A percentile compares a stretch with the other conserved stretches of the same genome.
phyloP scores from a whole-genome alignment of 2,797 vertebrate genomes.

The Enteromius paludinosus region DNA sequence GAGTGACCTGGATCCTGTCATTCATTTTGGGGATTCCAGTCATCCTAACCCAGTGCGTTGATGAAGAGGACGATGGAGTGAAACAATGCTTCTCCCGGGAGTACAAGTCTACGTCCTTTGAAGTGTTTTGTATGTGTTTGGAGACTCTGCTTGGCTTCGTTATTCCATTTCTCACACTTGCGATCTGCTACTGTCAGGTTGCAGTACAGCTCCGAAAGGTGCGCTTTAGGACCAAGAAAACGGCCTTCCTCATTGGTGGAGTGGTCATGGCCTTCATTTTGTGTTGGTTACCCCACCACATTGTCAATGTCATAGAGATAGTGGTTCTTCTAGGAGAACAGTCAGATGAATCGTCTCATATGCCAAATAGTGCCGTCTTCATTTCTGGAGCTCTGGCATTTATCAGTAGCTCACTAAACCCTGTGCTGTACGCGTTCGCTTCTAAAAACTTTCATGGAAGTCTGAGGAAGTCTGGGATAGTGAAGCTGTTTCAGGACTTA shows the following conservation, averaged over 20 bases:
- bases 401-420: conserved; percentile 75
- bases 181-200: conserved; percentile 69
- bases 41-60: conserved; percentile 61
- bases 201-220: conserved; percentile 67
- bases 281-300: conserved; percentile 76
- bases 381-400: conserved; percentile 72
- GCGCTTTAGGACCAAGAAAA: conserved; percentile 65
- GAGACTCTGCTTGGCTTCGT: conserved; percentile 75
- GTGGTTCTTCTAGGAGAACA: conserved; percentile 52
- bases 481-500: conserved; percentile 78
- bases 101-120: conserved; percentile 62
- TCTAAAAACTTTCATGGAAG: conserved; percentile 72
- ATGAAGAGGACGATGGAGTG: background rate
- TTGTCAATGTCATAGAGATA: conserved; percentile 70
- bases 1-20: conserved; percentile 70
- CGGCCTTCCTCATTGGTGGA: conserved; percentile 63
- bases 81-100: conserved; percentile 54
- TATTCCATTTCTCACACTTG: conserved; percentile 74
- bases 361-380: conserved; percentile 47
- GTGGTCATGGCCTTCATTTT: conserved; percentile 70
- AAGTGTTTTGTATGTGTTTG: conserved; percentile 62
- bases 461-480: conserved; percentile 68
- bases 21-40: conserved; percentile 68
- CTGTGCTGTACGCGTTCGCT: conserved; percentile 76
- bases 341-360: conserved; percentile 9